A percentile compares a stretch with the other conserved stretches of the same genome.
Evolutionary conservation across 35 echinoderm and acorn worm genomes (phyloP).

Genomic region (Acanthaster planci): DNA sequence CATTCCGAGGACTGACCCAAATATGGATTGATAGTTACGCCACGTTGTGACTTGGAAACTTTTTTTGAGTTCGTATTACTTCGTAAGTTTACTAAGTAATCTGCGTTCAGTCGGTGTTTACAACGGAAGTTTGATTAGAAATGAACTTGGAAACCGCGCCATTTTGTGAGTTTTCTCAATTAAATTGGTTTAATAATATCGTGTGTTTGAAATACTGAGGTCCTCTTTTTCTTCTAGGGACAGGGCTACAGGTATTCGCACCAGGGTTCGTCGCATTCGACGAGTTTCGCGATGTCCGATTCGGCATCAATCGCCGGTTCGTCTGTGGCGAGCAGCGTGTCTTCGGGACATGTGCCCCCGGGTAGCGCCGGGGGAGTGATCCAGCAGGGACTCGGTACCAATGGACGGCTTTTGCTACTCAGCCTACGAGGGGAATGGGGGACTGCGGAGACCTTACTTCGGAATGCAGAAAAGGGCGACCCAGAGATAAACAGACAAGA

Average conservation of each 20-base stretch:
- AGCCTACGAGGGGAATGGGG: conserved; percentile 84
- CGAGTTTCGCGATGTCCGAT: not conserved
- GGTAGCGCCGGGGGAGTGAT: not conserved
- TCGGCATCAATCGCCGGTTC: not conserved
- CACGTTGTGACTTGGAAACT: too few relatives aligned
- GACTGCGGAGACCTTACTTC: conserved; percentile 61
- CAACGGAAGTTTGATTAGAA: too few relatives aligned
- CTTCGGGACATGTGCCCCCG: not conserved
- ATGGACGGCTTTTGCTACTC: conserved; percentile 54
- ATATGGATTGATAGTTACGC: not conserved
- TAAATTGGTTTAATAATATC: too few relatives aligned
- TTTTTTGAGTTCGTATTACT: too few relatives aligned
- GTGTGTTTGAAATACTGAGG: too few relatives aligned
- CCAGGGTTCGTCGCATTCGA: not conserved
- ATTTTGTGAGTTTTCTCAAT: too few relatives aligned
- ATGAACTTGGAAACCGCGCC: too few relatives aligned
- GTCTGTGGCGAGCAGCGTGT: not conserved
- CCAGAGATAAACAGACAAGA: conserved; percentile 70
- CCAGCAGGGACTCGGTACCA: conserved; percentile 4
- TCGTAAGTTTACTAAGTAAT: too few relatives aligned
- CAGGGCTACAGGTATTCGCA: too few relatives aligned
- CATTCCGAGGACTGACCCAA: not conserved
- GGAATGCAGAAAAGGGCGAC: conserved; percentile 76
- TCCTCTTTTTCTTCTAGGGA: too few relatives aligned
- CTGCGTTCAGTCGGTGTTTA: too few relatives aligned